Base-by-base conservation (phyloP, 2,888 invertebrate genomes). In the Meiosimyza decipiens region DNA sequence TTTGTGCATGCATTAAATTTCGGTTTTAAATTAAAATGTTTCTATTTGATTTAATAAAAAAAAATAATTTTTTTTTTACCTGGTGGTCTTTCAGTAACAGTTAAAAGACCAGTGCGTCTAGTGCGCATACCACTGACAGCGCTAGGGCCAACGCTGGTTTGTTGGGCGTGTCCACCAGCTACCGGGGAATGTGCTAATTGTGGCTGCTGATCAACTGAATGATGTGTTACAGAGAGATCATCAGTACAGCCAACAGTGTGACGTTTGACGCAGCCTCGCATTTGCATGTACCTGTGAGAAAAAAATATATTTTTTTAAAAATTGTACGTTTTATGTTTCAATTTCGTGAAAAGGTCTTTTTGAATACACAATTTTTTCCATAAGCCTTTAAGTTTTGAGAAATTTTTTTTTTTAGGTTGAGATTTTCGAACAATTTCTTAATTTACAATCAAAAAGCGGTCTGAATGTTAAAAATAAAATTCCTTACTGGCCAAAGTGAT, bases 51-150 rank as follows among this genome's bases (percentile, higher is more conserved):
- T 40, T 12, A 18, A 11, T 50, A 64, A 65, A 49, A 64, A n/a
- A 6, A 15, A 18, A n/a, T 63, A n/a, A 47, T 15, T 6, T 13
- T 33, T 9, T 16, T 16, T n/a, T 87, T 88, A 96, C 96, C 95
- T 87, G 95, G 95, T 18, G 94, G 94, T 76, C 95, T 88, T 85
- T 96, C 95, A 81, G 94, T 95, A 40, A 96, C 96, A 0, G 96
- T 95, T 49, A 94, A 89, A 13, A 96, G 89, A 77, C 96, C 96
- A 6, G 94, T 94, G 72, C 96, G 89, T 78, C 96, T 89, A 59
- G 94, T 92, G 77, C 95, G 89, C 77, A 91, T 91, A 74, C 84
- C 85, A 54, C 80, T 76, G 63, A 69, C 75, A 13, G 72, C 60
- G 22, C 55, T 90, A 85, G 76, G 51, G 9, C 63, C 72, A 9